phyloP scores from a whole-genome alignment of 2,888 invertebrate species.

The Dicyrtoma fusca region DNA sequence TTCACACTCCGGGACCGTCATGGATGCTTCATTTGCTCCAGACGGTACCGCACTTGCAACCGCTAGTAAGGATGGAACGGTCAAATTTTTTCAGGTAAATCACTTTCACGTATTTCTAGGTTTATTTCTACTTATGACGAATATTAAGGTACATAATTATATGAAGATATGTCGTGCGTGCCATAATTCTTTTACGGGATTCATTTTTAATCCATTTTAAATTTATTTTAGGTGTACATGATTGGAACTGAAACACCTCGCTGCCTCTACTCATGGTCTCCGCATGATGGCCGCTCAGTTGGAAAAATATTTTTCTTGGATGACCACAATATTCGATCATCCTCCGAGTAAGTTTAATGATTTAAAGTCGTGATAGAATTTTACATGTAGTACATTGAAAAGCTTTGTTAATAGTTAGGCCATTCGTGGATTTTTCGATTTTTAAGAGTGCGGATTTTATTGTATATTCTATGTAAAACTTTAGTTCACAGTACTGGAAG shows the following conservation, averaged over 20 bases:
- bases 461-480: not conserved
- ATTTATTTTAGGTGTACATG: slow-evolving; percentile 68
- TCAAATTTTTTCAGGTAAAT: slow-evolving; percentile 83
- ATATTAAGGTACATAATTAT: no score
- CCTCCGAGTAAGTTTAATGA: slow-evolving; percentile 59
- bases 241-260: slow-evolving; percentile 70
- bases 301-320: slow-evolving; percentile 92
- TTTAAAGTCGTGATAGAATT: no score
- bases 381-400: no score
- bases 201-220: slow-evolving; percentile 2
- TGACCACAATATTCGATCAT: slow-evolving; percentile 76
- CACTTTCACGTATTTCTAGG: no score
- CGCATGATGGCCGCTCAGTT: slow-evolving; percentile 84
- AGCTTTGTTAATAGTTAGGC: no score
- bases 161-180: no score
- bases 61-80: slow-evolving; percentile 82
- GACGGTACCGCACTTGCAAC: slow-evolving; percentile 94
- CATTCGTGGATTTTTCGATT: not conserved
- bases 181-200: no score
- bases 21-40: slow-evolving; percentile 88
- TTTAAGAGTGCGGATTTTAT: no score
- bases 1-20: slow-evolving; percentile 69
- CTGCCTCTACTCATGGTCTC: slow-evolving; percentile 90
- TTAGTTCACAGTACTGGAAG: slow-evolving; percentile 85
- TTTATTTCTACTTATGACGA: no score